These are phyloP conservation scores for Ceuthmochares aereus DNA, from an alignment of 2,113 vertebrate genomes.

Conservation along the genomic window DNA sequence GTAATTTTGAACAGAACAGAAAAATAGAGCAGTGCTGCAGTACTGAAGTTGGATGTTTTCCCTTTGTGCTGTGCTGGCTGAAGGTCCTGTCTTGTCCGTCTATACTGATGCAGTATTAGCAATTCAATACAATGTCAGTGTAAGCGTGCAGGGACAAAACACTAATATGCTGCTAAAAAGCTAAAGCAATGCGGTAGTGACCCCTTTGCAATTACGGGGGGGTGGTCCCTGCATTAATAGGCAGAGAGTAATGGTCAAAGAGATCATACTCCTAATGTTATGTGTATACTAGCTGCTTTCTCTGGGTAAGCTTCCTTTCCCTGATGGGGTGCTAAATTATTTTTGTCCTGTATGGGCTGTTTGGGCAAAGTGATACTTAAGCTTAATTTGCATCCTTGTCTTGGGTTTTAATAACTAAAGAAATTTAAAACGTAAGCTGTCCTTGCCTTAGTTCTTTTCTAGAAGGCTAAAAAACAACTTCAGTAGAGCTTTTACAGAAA, in stretches of 20 bases:
- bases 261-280: not conserved
- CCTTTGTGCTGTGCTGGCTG: not conserved
- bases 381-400: not conserved
- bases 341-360: not conserved
- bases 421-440: not conserved
- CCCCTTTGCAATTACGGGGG: not conserved
- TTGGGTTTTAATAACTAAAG: not conserved
- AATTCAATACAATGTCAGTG: not conserved
- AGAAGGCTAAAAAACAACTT: not conserved
- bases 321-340: not conserved
- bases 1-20: not conserved
- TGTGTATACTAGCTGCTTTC: not conserved
- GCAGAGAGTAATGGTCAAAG: not conserved
- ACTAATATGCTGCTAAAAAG: not conserved
- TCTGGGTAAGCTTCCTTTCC: not conserved
- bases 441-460: not conserved
- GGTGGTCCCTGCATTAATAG: not conserved
- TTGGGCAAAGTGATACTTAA: not conserved
- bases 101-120: not conserved
- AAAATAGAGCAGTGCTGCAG: not conserved
- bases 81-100: not conserved
- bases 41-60: not conserved
- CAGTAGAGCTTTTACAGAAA: not conserved
- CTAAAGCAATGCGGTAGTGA: not conserved
- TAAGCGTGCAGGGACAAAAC: not conserved